Conservation (phyloP, 92 coral and sea anemone species). For the Plumapathes pennacea region DNA sequence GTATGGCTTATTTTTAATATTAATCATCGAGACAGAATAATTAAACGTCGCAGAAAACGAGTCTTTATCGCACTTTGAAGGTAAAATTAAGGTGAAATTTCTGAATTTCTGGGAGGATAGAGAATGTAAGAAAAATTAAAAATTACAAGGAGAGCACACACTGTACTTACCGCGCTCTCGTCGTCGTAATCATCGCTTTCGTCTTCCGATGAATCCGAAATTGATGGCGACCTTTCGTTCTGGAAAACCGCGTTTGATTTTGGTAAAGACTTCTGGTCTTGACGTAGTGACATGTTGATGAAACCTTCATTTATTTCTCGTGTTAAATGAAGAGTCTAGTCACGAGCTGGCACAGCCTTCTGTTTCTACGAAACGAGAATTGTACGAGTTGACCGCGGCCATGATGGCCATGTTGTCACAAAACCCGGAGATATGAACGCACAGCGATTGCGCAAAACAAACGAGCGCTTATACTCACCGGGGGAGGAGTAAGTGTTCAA, state of each 20-base stretch:
- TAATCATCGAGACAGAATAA: constrained; percentile 65
- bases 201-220: constrained; percentile 97
- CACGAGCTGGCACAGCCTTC: too few relatives aligned
- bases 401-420: too few relatives aligned
- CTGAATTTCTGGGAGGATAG: background rate
- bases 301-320: constrained; percentile 12
- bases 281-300: constrained; percentile 66
- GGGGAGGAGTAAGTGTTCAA: too few relatives aligned
- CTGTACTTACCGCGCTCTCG: constrained; percentile 84
- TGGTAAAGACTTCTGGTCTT: constrained; percentile 68
- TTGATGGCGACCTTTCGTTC: constrained; percentile 96
- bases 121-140: constrained; percentile 1
- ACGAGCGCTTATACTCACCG: too few relatives aligned
- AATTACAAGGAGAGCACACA: constrained; percentile 10
- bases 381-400: too few relatives aligned
- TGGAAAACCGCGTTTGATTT: constrained; percentile 80
- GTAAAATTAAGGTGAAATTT: constrained; percentile 3
- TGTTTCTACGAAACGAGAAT: too few relatives aligned
- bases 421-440: too few relatives aligned
- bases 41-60: constrained; percentile 48
- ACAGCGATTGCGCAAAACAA: too few relatives aligned
- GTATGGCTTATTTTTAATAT: constrained; percentile 83
- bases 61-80: constrained; percentile 18
- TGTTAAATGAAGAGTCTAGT: too few relatives aligned
- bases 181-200: constrained; percentile 91